Base-by-base conservation (phyloP, 1,140 invertebrate species). In the Philotrypesis tridentata region DNA sequence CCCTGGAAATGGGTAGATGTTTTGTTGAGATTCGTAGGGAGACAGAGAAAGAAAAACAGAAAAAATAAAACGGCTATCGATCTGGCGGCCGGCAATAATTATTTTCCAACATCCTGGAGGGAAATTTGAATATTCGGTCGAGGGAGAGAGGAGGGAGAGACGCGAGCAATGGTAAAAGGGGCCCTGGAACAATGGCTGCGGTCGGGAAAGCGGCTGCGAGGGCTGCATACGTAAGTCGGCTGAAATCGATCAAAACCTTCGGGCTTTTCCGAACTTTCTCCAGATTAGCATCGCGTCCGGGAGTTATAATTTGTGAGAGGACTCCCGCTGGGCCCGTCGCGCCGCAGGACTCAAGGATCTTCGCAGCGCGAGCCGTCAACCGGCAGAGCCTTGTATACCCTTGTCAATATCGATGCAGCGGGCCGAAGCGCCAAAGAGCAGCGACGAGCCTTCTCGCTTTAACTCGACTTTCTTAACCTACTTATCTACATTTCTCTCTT, bases 361-460 rank as follows among this genome's bases (percentile, higher is more conserved):
- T 60, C 79, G 70, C 11, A 25, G 0, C 77, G 0, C 77, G 83
- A 87, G 85, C 86, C 86, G 87, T 89, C 87, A 87, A 85, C 86
- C 82, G 77, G 48, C 6, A 55, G 85, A 25, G 85, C 84, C 88
- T 87, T n/a, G n/a, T n/a, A 89, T 88, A 92, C 91, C 91, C 89
- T 91, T 89, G 91, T 92, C 91, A 92, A 91, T 92, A 91, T 90
- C 89, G 90, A 91, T 91, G 86, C 88, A 90, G 84, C n/a, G n/a
- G n/a, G n/a, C n/a, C n/a, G n/a, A n/a, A n/a, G n/a, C n/a, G n/a
- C 87, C 84, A 87, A 85, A 76, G 21, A 55, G 48, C 48, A 55
- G 21, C 48, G 79, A 82, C 83, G 79, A 81, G 79, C 85, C 82
- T 79, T 60, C 80, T 55, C 37, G 25, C 75, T 78, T 75, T 70